Evolutionary conservation across 1,140 invertebrate genomes (phyloP), one percentile per base, ranked within the genome.

Genomic region (Elysia chlorotica): DNA sequence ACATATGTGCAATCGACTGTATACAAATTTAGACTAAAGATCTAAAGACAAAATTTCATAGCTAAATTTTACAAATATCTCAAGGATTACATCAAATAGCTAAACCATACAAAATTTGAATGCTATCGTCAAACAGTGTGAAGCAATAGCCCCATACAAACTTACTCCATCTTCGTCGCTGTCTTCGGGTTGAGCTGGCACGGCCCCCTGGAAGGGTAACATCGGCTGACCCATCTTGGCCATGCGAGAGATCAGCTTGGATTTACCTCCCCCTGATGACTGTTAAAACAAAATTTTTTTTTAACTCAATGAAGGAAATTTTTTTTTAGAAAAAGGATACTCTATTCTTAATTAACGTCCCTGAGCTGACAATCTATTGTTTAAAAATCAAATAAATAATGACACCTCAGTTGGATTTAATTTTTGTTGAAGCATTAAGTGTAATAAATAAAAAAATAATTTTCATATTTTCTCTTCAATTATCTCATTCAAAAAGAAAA

Each of bases 161-260:
- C n/a, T 33, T 67, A 67, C 65, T 41, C 74, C 41, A 37, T 77
- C 75, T n/a, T 81, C 82, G n/a, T 81, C 81, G 31, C 80, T 79
- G 66, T 78, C 78, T 5, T 78, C 74, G 30, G 71, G 77, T n/a
- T 78, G 74, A 23, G 77, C 77, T 25, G 77, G 61, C 2, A 81
- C 76, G 5, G 78, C 78, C 23, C 83, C 83, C 63, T 82, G 61
- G 25, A 73, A 66, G 6, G 87, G 87, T 65, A 88, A 76, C 83
- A 88, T 88, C 17, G 86, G 84, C 67, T 87, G 81, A 67, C 87
- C 87, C 84, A 88, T 86, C 80, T 87, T 87, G 1, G 86, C 86
- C 83, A 88, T 88, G 28, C 86, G 80, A 4, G 86, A 86, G 17
- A 88, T 87, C 48, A 88, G 73, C 74, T 82, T 87, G n/a, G 87